Percentiles rank a stretch among this genome's conserved stretches.
Conservation (phyloP, 2,888 invertebrate species). For the Strigamia maritima region DNA sequence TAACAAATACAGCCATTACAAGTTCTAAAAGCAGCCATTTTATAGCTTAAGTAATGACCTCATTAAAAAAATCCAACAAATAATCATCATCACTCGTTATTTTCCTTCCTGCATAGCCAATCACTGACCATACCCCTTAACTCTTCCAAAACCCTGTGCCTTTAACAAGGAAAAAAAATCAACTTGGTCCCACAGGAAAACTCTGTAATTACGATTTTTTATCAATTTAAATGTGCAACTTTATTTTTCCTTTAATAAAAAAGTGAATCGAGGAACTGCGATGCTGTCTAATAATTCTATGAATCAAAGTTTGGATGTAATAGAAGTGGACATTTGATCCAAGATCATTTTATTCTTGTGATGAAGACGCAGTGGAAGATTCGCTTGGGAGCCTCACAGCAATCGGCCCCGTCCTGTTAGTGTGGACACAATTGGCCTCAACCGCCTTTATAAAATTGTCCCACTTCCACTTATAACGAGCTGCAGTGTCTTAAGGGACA, state of each 20-base stretch:
- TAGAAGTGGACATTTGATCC: conserved; percentile 9
- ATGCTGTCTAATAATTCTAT: background rate
- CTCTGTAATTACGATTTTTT: too few relatives aligned
- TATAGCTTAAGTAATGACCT: too few relatives aligned
- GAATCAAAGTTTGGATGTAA: conserved; percentile 5
- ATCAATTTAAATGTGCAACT: too few relatives aligned
- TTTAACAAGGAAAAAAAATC: too few relatives aligned
- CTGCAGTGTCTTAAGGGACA: conserved; percentile 15
- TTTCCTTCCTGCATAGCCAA: too few relatives aligned
- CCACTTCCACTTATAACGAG: conserved; percentile 15
- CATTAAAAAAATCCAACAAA: too few relatives aligned
- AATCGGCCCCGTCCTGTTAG: conserved; percentile 1
- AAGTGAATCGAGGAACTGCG: background rate
- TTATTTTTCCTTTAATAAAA: too few relatives aligned
- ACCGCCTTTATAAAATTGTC: conserved; percentile 10
- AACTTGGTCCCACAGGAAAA: too few relatives aligned
- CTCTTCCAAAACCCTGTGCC: too few relatives aligned
- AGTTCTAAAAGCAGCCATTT: background rate
- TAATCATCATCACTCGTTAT: too few relatives aligned
- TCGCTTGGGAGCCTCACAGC: conserved; percentile 2
- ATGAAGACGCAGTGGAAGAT: background rate
- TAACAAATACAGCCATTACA: background rate
- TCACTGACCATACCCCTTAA: too few relatives aligned
- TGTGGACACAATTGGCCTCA: conserved; percentile 10
- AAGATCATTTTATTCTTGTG: background rate